Conservation (phyloP, 2,888 invertebrate genomes). For the Odontothrips loti region DNA sequence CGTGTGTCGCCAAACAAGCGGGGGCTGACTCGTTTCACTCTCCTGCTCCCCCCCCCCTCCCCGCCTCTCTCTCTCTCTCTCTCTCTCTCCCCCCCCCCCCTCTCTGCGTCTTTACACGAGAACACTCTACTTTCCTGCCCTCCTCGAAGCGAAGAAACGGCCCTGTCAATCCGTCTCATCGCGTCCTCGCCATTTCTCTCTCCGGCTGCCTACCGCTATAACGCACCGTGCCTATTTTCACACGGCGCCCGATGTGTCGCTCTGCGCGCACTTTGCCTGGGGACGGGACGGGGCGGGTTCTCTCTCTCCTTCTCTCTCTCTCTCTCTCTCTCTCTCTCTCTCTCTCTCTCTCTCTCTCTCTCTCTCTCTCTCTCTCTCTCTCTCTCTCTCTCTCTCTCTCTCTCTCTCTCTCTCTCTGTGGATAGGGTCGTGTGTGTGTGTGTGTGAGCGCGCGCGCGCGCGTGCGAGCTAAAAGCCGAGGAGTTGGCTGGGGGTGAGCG, state of each 20-base stretch:
- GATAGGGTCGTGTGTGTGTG: no score
- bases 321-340: slow-evolving; percentile 34
- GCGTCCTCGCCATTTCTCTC: slow-evolving; percentile 35
- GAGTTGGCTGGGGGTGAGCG: neutral
- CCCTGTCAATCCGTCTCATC: slow-evolving; percentile 28
- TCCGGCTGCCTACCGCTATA: neutral
- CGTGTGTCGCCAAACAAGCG: slow-evolving; percentile 3
- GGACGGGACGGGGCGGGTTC: slow-evolving; percentile 41
- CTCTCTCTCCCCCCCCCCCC: slow-evolving; percentile 37
- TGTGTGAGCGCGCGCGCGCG: no score
- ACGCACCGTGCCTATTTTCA: slow-evolving; percentile 27
- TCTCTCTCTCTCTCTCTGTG: slow-evolving; percentile 41
- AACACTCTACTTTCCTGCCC: slow-evolving; percentile 26
- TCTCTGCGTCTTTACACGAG: slow-evolving; percentile 31
- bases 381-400: slow-evolving; percentile 47
- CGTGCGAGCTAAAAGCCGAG: neutral
- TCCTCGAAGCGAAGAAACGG: no score
- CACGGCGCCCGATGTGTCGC: slow-evolving; percentile 31
- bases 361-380: slow-evolving; percentile 45
- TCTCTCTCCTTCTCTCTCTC: slow-evolving; percentile 45
- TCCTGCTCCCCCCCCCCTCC: neutral
- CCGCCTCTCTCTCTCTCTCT: slow-evolving; percentile 12
- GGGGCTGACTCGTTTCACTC: neutral
- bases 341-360: slow-evolving; percentile 40
- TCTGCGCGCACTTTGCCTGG: slow-evolving; percentile 38